Evolutionary conservation across 2,113 vertebrate genomes (phyloP).

Genomic region (Rattus rattus): DNA sequence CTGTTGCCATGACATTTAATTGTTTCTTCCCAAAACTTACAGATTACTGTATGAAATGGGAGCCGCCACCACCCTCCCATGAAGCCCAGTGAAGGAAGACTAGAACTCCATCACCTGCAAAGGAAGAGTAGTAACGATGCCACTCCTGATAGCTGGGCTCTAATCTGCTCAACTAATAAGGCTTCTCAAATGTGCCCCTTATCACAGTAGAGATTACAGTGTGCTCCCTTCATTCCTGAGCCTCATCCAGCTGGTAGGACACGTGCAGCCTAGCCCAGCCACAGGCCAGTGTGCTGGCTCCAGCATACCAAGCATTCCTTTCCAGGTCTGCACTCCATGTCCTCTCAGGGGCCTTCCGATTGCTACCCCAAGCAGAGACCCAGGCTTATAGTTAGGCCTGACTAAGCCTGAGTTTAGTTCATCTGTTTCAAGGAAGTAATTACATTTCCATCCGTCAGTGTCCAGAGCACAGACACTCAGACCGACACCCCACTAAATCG

Average conservation of each 20-base stretch:
- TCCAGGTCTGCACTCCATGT: background rate
- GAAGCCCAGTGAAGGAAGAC: background rate
- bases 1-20: slow-evolving; percentile 37
- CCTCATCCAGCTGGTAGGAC: background rate
- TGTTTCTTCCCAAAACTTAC: slow-evolving; percentile 44
- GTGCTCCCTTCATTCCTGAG: background rate
- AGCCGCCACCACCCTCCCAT: background rate
- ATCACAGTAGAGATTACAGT: accelerated
- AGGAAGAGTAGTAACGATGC: background rate
- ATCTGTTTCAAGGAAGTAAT: background rate
- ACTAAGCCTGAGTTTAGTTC: background rate
- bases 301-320: background rate
- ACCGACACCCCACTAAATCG: background rate
- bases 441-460: background rate
- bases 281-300: background rate
- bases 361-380: background rate
- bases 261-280: background rate
- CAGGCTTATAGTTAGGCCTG: background rate
- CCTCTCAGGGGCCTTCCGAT: background rate
- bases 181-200: background rate
- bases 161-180: background rate
- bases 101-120: background rate
- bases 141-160: background rate
- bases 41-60: background rate
- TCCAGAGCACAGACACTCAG: background rate